Conservation (phyloP, 2,888 invertebrate species). For the Chorisops tibialis region DNA sequence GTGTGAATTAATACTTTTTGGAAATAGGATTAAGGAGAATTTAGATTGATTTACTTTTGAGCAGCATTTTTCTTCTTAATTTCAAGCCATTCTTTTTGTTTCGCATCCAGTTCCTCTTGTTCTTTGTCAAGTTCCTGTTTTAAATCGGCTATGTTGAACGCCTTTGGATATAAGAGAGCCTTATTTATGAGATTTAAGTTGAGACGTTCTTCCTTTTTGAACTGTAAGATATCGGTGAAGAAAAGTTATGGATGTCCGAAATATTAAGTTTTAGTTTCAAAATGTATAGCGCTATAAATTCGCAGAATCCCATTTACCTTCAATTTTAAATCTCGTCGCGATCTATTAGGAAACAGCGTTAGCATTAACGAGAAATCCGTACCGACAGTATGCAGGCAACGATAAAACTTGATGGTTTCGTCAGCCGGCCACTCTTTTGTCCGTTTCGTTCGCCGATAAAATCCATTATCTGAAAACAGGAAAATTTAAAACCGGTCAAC, state of each 20-base stretch:
- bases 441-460: constrained; percentile 65
- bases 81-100: constrained; percentile 39
- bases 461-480: constrained; percentile 53
- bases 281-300: too few relatives aligned
- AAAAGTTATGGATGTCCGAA: too few relatives aligned
- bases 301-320: constrained; percentile 65
- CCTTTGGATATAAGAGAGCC: constrained; percentile 66
- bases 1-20: constrained; percentile 27
- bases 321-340: constrained; percentile 77
- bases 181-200: constrained; percentile 72
- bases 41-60: neutral
- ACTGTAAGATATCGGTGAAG: constrained; percentile 50
- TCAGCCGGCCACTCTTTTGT: constrained; percentile 71
- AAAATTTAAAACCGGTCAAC: neutral
- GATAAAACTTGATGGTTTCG: constrained; percentile 88
- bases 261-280: too few relatives aligned
- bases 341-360: constrained; percentile 74
- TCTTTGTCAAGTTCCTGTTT: constrained; percentile 56
- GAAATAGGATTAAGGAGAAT: neutral
- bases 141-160: constrained; percentile 64
- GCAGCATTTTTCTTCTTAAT: constrained; percentile 33
- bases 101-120: constrained; percentile 48
- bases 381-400: constrained; percentile 82
- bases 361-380: constrained; percentile 92
- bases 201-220: constrained; percentile 83